Evolutionary conservation across 1,140 invertebrate species (phyloP).

Genomic region (Hestina assimilis): DNA sequence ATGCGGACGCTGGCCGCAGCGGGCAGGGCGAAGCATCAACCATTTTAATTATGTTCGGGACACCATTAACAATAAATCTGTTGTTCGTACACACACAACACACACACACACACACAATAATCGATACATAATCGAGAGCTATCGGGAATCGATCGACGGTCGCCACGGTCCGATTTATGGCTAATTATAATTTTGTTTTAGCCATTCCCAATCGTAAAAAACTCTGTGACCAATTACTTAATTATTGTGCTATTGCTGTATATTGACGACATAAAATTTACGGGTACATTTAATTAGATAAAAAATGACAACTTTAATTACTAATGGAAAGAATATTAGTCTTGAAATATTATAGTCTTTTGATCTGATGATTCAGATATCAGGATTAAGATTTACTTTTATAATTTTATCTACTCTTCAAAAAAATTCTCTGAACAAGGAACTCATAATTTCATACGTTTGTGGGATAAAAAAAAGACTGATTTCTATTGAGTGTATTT

Average conservation of each 20-base stretch:
- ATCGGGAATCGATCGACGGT: constrained; percentile 46
- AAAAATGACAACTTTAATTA: too few relatives aligned
- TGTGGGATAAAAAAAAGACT: too few relatives aligned
- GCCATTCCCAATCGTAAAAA: constrained; percentile 49
- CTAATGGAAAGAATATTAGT: too few relatives aligned
- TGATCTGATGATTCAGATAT: too few relatives aligned
- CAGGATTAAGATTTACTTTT: too few relatives aligned
- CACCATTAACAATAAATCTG: constrained; percentile 77
- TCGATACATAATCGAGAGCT: constrained; percentile 46
- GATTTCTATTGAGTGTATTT: too few relatives aligned
- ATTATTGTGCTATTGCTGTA: constrained; percentile 44
- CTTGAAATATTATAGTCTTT: too few relatives aligned
- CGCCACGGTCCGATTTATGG: constrained; percentile 54
- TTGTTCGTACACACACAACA: constrained; percentile 50
- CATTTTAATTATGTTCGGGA: constrained; percentile 76
- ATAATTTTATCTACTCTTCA: too few relatives aligned
- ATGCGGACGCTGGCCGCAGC: constrained; percentile 47
- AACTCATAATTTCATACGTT: too few relatives aligned
- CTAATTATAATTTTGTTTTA: constrained; percentile 64
- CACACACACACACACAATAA: constrained; percentile 33
- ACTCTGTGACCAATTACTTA: constrained; percentile 64
- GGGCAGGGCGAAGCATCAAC: constrained; percentile 67
- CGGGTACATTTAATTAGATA: background rate
- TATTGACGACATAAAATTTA: constrained; percentile 14
- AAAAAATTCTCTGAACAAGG: too few relatives aligned